A percentile compares a stretch with the other conserved stretches of the same genome.
phyloP scores from a whole-genome alignment of 2,797 vertebrate genomes.

The Girardinus metallicus region DNA sequence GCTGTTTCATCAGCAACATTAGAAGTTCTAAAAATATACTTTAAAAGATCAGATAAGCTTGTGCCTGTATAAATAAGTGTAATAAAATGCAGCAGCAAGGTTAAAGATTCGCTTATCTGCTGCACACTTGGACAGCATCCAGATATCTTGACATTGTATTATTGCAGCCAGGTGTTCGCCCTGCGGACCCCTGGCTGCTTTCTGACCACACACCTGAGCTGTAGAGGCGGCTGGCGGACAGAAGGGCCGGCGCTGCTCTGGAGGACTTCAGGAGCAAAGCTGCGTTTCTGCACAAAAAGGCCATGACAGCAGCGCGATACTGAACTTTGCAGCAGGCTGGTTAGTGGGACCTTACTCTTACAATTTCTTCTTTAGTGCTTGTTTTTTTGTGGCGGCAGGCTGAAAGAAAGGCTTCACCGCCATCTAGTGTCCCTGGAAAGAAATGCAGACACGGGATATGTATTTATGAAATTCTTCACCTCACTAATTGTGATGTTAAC shows the following conservation, averaged over 20 bases:
- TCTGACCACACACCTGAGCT: constrained; percentile 76
- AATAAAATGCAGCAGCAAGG: not conserved
- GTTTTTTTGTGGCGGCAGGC: fast-evolving
- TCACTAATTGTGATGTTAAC: not conserved
- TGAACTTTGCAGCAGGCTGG: not conserved
- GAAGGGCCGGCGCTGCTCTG: constrained; percentile 43
- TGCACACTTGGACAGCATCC: constrained; percentile 8
- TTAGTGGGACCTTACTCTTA: not conserved
- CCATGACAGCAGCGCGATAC: constrained; percentile 47
- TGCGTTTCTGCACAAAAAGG: constrained; percentile 73
- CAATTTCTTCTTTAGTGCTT: constrained; percentile 6
- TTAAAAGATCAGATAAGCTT: not conserved
- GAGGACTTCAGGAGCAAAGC: constrained; percentile 63
- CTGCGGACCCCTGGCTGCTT: not conserved
- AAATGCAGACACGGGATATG: not conserved
- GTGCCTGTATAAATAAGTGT: not conserved
- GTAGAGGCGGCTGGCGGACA: constrained; percentile 66
- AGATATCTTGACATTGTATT: constrained; percentile 55
- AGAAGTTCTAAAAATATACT: not conserved
- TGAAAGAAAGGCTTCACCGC: not conserved
- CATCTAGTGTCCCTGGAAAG: constrained; percentile 31
- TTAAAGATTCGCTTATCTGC: not conserved
- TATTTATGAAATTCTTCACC: not conserved
- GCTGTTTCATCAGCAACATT: too few species aligned
- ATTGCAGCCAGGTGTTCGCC: not conserved